These are phyloP conservation scores for Sialia sialis DNA, from an alignment of 2,113 vertebrate species.

Conservation along the genomic window DNA sequence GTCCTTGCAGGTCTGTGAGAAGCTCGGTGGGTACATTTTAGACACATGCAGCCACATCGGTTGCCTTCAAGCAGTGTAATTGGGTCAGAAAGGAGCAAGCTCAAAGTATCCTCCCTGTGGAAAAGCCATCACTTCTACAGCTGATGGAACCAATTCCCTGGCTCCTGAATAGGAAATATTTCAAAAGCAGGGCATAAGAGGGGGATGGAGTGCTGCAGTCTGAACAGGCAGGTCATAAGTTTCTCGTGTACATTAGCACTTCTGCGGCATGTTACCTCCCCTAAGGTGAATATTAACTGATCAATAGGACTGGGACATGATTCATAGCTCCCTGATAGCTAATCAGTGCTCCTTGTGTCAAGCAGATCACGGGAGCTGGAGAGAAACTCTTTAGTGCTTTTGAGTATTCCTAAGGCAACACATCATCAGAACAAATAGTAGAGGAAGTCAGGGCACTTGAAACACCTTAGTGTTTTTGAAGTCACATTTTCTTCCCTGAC, in stretches of 20 bases:
- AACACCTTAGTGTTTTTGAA: not conserved
- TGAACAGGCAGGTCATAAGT: not conserved
- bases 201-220: not conserved
- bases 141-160: not conserved
- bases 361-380: not conserved
- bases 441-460: not conserved
- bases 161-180: not conserved
- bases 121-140: not conserved
- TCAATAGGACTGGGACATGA: not conserved
- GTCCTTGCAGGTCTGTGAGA: not conserved
- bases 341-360: not conserved
- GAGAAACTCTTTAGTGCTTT: not conserved
- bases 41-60: rapidly evolving
- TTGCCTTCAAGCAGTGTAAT: not conserved
- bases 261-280: not conserved
- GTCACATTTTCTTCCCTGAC: not conserved
- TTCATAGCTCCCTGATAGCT: not conserved
- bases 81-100: not conserved
- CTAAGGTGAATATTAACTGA: not conserved
- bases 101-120: not conserved
- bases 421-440: not conserved
- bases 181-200: not conserved
- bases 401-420: not conserved
- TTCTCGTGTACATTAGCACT: not conserved
- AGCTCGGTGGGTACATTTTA: not conserved